A percentile compares a stretch with the other conserved stretches of the same genome.
Conservation (phyloP, 2,797 vertebrate species). For the Phalloptychus januarius region DNA sequence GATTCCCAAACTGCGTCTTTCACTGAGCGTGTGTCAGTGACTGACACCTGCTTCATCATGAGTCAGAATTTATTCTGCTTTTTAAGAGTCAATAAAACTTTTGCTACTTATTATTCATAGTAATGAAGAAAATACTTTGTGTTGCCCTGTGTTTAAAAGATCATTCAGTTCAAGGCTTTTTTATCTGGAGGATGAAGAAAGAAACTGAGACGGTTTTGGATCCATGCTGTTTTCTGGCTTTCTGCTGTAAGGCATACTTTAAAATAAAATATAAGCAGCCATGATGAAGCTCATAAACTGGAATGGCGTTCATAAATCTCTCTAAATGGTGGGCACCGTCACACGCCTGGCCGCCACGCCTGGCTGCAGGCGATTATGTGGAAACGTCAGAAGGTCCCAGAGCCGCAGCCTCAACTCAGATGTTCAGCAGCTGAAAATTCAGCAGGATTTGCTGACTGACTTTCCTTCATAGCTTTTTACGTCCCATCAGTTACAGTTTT, state of each 20-base stretch:
- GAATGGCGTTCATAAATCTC: slow-evolving; percentile 1
- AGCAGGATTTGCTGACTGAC: neutral
- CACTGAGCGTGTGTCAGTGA: neutral
- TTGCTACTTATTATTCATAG: neutral
- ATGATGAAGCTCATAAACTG: neutral
- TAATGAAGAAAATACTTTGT: neutral
- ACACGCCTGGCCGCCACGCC: neutral
- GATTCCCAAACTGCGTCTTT: neutral
- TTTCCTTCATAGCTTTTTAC: neutral
- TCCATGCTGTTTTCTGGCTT: slow-evolving; percentile 2
- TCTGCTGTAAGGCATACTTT: neutral
- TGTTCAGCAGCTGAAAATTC: slow-evolving; percentile 29
- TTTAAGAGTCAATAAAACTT: neutral
- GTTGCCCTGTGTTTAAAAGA: neutral
- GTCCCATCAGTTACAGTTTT: neutral
- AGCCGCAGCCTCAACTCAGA: neutral
- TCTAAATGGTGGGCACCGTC: neutral
- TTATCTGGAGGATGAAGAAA: neutral
- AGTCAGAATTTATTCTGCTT: neutral
- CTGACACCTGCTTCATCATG: too few species aligned
- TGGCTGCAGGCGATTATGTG: slow-evolving; percentile 10
- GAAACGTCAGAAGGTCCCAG: neutral
- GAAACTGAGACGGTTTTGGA: neutral
- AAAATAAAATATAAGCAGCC: neutral
- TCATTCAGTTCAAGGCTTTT: neutral